Base-by-base conservation (phyloP, 2,113 vertebrate species). In the Cepphus grylle region DNA sequence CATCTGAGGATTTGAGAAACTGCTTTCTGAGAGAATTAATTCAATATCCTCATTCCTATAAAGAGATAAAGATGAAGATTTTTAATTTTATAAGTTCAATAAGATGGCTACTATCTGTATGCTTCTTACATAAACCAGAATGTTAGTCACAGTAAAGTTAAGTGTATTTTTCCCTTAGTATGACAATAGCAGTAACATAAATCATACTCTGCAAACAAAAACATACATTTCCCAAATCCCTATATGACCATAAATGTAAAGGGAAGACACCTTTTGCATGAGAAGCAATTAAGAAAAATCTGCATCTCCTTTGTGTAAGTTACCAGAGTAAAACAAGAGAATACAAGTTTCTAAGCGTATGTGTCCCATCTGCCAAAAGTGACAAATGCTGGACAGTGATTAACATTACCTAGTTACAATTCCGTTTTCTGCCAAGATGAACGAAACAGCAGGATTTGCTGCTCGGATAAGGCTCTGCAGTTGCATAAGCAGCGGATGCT, bases 11-110 rank as follows among this genome's bases (percentile, higher is more conserved):
- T 97, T 98, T 53, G 97, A 98, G 94, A 99, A 99, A 97, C 99
- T 98, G 97, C 97, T 98, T 89, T 99, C 98, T 71, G 99, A 99
- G 81, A 99, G 97, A 94, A 99, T 99, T 93, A 99, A 97, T 47
- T 98, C 98, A 93, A 99, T 98, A 86, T 99, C 99, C 97, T 99
- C 99, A 47, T 98, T 99, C 98, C 99, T 99, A 82, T 63, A 65
- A 96, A 96, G 96, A 81, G 88, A 96, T 17, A 95, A 70, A 96
- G 72, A 95, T 15, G 22, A 93, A 97, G 70, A 61, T 30, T 87
- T 89, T 94, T 73, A 25, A 79, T 76, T 77, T 81, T 73, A 27
- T 38, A 53, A 67, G 47, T 74, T 81, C 45, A 82, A 61, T 71
- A 36, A 85, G 91, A 61, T 5, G 19, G 40, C 25, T 26, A 27